Evolutionary conservation across 2,113 vertebrate genomes (phyloP).

Genomic region (Ailuropoda melanoleuca): DNA sequence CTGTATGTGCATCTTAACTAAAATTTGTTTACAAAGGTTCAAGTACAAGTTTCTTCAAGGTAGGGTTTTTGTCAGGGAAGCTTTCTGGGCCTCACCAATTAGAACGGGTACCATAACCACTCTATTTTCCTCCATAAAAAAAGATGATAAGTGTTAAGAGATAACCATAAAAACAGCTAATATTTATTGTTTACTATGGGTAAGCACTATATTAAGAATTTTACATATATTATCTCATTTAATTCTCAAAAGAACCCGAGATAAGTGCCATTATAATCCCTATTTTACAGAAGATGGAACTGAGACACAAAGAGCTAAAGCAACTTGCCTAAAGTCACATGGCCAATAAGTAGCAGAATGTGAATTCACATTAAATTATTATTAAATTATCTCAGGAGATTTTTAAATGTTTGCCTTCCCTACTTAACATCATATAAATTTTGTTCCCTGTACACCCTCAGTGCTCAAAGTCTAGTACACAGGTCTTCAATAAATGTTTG

Average conservation of each 20-base stretch:
- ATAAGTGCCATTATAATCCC: neutral
- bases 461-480: neutral
- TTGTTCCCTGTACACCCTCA: neutral
- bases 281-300: neutral
- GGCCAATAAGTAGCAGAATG: neutral
- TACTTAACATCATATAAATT: constrained; percentile 20
- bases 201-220: neutral
- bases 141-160: neutral
- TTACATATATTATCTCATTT: neutral
- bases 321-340: neutral
- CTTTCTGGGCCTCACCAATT: neutral
- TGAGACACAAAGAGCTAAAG: neutral
- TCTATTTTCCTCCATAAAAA: constrained; percentile 28
- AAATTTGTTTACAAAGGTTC: constrained; percentile 28
- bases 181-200: constrained; percentile 6
- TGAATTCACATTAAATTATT: no score
- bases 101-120: neutral
- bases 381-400: neutral
- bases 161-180: constrained; percentile 1
- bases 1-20: neutral
- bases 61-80: neutral
- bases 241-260: neutral
- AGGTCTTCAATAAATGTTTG: neutral
- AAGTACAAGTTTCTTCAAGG: neutral
- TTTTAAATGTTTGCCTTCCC: neutral